Conservation (phyloP, 1,140 invertebrate species). For the Acromyrmex heyeri region DNA sequence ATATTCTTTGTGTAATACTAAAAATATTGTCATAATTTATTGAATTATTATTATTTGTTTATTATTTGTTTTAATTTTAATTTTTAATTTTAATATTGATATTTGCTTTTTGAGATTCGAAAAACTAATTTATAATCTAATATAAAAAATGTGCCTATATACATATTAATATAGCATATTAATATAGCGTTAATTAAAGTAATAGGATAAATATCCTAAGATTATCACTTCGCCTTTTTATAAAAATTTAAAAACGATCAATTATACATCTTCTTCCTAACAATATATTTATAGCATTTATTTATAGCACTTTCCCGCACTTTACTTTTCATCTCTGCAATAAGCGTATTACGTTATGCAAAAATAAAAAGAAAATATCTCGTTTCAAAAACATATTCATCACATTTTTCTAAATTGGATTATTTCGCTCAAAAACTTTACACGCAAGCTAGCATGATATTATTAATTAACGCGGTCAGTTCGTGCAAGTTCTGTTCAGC, state of each 20-base stretch:
- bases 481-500: not conserved
- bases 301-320: too few species aligned
- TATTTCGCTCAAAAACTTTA: constrained; percentile 19
- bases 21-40: constrained; percentile 1
- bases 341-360: not conserved
- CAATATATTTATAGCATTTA: not conserved
- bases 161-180: not conserved
- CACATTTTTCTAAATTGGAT: constrained; percentile 11
- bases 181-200: not conserved
- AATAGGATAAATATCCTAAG: not conserved
- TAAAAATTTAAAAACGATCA: not conserved
- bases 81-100: not conserved
- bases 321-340: not conserved
- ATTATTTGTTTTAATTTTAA: not conserved
- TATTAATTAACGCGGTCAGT: constrained; percentile 53
- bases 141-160: not conserved
- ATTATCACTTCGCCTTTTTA: too few species aligned
- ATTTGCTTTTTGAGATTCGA: not conserved
- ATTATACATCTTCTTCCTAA: not conserved
- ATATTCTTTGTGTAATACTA: not conserved
- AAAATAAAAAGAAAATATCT: not conserved
- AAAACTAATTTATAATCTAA: not conserved
- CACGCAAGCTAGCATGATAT: constrained; percentile 21
- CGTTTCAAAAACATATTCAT: constrained; percentile 5
- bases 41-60: not conserved